These are phyloP conservation scores for Haplochromis vanheusdeni DNA, from an alignment of 2,113 vertebrate species.

Conservation along the genomic window DNA sequence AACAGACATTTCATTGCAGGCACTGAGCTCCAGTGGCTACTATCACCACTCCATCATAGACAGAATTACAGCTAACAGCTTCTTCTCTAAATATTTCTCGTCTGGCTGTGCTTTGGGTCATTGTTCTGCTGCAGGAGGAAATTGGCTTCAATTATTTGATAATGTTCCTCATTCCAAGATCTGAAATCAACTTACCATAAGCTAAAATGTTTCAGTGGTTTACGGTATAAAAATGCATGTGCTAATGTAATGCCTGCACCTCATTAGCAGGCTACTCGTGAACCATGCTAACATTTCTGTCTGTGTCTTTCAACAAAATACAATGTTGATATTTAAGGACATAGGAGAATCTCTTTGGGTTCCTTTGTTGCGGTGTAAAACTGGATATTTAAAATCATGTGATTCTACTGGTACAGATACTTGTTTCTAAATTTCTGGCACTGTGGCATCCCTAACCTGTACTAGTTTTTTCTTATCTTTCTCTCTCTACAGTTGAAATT, in stretches of 20 bases:
- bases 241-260: neutral
- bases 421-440: neutral
- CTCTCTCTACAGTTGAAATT: neutral
- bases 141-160: neutral
- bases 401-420: neutral
- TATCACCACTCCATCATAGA: neutral
- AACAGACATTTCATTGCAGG: neutral
- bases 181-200: neutral
- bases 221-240: neutral
- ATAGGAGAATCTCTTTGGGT: neutral
- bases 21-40: neutral
- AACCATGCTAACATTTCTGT: neutral
- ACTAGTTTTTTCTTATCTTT: neutral
- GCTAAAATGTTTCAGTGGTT: accelerated
- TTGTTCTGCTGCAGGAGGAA: neutral
- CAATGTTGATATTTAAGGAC: neutral
- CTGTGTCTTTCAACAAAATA: neutral
- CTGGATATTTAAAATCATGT: neutral
- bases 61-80: neutral
- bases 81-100: neutral
- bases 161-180: neutral
- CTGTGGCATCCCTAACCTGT: neutral
- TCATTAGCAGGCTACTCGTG: neutral
- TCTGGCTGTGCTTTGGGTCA: neutral
- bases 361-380: neutral